These are phyloP conservation scores for Octonoba sinensis DNA, from an alignment of 2,888 invertebrate genomes.

Conservation along the genomic window DNA sequence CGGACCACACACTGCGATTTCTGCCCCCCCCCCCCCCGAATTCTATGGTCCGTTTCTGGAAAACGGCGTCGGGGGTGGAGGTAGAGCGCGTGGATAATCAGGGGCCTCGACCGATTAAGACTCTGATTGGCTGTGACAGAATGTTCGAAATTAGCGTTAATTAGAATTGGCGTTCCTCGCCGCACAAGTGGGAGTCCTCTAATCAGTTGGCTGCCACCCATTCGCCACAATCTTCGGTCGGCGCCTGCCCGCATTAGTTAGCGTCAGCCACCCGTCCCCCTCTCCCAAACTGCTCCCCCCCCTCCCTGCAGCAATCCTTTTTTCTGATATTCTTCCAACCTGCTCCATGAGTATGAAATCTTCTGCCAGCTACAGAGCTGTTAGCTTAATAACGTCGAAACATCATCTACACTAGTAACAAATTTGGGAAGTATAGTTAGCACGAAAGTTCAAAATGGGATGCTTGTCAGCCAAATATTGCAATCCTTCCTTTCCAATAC, in stretches of 20 bases:
- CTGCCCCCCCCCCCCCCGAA: too few species aligned
- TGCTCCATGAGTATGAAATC: too few species aligned
- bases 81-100: slow-evolving; percentile 37
- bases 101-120: slow-evolving; percentile 54
- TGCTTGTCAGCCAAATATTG: too few species aligned
- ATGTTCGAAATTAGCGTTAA: slow-evolving; percentile 62
- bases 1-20: too few species aligned
- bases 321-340: too few species aligned
- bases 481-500: too few species aligned
- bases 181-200: slow-evolving; percentile 48
- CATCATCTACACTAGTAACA: too few species aligned
- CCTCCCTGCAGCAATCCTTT: too few species aligned
- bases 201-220: slow-evolving; percentile 45
- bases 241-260: slow-evolving; percentile 22
- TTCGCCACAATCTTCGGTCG: slow-evolving; percentile 34
- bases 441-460: too few species aligned
- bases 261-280: slow-evolving; percentile 19
- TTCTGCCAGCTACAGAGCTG: too few species aligned
- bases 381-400: too few species aligned
- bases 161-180: slow-evolving; percentile 56
- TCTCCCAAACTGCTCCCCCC: background rate
- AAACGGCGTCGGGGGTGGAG: background rate
- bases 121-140: slow-evolving; percentile 63
- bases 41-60: slow-evolving; percentile 23
- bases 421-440: too few species aligned